Evolutionary conservation across 2,888 invertebrate genomes (phyloP).

Genomic region (Herminia tarsipennalis): DNA sequence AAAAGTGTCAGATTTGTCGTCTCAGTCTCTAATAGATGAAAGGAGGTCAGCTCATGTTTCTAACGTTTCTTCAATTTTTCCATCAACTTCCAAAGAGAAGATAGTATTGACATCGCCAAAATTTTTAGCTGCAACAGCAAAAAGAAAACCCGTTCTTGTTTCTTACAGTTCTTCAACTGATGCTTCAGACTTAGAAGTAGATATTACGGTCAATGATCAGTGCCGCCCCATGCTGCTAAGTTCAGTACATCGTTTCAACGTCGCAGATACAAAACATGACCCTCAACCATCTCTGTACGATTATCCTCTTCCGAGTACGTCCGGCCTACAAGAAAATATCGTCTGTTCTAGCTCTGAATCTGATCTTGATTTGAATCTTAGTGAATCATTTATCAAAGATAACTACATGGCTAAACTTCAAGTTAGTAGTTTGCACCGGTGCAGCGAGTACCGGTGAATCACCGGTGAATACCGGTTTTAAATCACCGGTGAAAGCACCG

Average conservation of each 20-base stretch:
- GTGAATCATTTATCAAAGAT: slow-evolving; percentile 27
- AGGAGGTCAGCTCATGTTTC: too few relatives aligned
- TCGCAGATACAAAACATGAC: too few relatives aligned
- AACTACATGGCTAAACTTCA: slow-evolving; percentile 30
- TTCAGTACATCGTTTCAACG: slow-evolving; percentile 22
- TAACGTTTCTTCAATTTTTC: too few relatives aligned
- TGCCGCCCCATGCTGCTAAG: slow-evolving; percentile 22
- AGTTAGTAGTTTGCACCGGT: too few relatives aligned
- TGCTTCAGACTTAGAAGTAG: slow-evolving; percentile 29
- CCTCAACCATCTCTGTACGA: slow-evolving; percentile 37
- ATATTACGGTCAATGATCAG: slow-evolving; percentile 35
- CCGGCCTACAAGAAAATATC: slow-evolving; percentile 28
- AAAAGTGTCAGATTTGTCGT: slow-evolving; percentile 24
- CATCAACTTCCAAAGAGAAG: too few relatives aligned
- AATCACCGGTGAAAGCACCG: too few relatives aligned
- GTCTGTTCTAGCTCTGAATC: slow-evolving; percentile 26
- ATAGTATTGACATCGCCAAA: background rate
- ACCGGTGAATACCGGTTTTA: too few relatives aligned
- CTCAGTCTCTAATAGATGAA: too few relatives aligned
- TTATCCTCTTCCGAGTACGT: slow-evolving; percentile 37
- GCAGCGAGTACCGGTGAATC: too few relatives aligned
- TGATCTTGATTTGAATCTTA: slow-evolving; percentile 37
- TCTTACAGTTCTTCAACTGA: slow-evolving; percentile 35
- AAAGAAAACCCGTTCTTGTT: slow-evolving; percentile 36
- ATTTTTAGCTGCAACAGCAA: slow-evolving; percentile 19